Base-by-base conservation (phyloP, 2,888 invertebrate genomes). In the Melinaea menophilus region DNA sequence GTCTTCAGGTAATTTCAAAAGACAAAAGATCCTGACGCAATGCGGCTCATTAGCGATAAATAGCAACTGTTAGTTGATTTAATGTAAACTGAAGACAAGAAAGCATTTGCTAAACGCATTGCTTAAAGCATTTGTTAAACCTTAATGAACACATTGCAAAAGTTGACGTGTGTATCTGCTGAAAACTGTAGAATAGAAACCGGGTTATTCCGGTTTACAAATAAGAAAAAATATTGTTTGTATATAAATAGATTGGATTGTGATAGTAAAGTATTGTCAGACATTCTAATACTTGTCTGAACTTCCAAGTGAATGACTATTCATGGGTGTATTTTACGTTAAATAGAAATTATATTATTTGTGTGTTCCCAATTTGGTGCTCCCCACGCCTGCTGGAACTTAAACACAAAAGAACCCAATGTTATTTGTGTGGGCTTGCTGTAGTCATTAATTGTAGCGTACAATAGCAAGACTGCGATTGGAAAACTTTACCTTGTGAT, bases 401-500 rank as follows among this genome's bases (percentile, higher is more conserved):
- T 58, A 55, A 59, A 67, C 64, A 69, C 65, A 69, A 69, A 69
- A 68, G 70, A 67, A 67, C 59, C 63, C 60, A 56, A 13, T 64
- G 59, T 69, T 68, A 71, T 68, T 68, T 69, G 69, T 72, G 68
- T 66, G 62, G 61, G 48, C 51, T 31, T 11, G 31, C 51, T 22
- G 51, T 31, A 69, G 65, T 78, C 77, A 82, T 82, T 81, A 81
- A 78, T 80, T 77, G 75, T 65, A 60, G 68, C 65, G 73, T 76
- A 81, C 83, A 76, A 76, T 77, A 73, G 69, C 71, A 72, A 51
- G 51, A 51, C 74, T 72, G 71, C 80, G 81, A 82, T 84, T 82
- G 84, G 81, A 75, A 80, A 84, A 84, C 75, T 84, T 82, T 66
- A 70, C 65, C 77, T 75, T 78, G 78, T 77, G 76, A 76, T 77